These are phyloP conservation scores for Drosophila robusta DNA, from an alignment of 2,888 invertebrate species.

Conservation along the genomic window DNA sequence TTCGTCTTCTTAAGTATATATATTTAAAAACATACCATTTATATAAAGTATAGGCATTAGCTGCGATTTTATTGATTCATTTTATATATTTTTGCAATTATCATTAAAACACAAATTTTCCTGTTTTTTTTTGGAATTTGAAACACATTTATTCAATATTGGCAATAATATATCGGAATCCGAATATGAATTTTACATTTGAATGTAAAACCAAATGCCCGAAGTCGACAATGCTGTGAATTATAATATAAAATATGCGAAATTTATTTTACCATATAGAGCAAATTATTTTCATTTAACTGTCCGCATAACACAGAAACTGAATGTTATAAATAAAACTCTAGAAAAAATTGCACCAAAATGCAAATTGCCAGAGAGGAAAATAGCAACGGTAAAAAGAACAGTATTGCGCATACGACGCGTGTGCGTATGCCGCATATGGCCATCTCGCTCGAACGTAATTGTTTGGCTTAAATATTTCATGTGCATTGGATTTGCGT, in stretches of 20 bases:
- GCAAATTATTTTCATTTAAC: constrained; percentile 53
- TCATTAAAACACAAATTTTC: background rate
- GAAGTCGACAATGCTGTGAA: constrained; percentile 27
- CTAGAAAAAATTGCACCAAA: constrained; percentile 20
- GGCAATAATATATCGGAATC: constrained; percentile 7
- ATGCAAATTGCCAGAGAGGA: constrained; percentile 42
- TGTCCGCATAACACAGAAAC: constrained; percentile 8
- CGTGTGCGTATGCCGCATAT: constrained; percentile 4
- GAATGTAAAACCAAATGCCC: constrained; percentile 19
- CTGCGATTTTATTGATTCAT: background rate
- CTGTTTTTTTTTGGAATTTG: background rate
- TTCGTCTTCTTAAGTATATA: too few relatives aligned
- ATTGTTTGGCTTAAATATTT: constrained; percentile 76
- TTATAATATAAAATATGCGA: constrained; percentile 42
- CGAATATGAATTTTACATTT: constrained; percentile 37
- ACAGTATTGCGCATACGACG: constrained; percentile 38
- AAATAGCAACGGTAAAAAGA: constrained; percentile 19
- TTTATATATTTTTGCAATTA: background rate
- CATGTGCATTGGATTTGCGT: constrained; percentile 54
- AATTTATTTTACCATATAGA: constrained; percentile 36
- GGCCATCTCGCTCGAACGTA: constrained; percentile 41
- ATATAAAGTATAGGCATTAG: background rate
- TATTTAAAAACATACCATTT: too few relatives aligned
- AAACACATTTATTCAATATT: constrained; percentile 9
- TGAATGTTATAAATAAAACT: constrained; percentile 16